Evolutionary conservation across 2,888 invertebrate species (phyloP).

Genomic region (Tenthredo mesomela): DNA sequence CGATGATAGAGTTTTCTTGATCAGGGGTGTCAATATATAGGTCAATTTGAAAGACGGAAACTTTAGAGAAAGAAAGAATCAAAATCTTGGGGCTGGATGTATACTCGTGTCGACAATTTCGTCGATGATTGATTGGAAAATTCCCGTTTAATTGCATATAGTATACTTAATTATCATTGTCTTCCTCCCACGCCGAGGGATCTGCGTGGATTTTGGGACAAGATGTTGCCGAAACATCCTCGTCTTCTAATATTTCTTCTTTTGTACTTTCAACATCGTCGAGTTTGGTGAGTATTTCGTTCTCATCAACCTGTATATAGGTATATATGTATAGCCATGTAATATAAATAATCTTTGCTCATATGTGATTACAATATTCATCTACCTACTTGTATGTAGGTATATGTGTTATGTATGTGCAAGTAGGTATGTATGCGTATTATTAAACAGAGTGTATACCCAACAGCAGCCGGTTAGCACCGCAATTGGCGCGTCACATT

Average conservation of each 20-base stretch:
- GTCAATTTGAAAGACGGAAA: background rate
- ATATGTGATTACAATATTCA: background rate
- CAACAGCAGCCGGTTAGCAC: no score
- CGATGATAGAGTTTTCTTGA: background rate
- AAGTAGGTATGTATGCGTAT: background rate
- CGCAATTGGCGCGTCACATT: background rate
- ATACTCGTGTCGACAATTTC: background rate
- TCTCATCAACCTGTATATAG: background rate
- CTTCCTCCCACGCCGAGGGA: conserved; percentile 13
- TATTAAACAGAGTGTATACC: background rate
- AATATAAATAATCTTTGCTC: background rate
- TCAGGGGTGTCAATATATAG: background rate
- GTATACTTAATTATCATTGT: conserved; percentile 27
- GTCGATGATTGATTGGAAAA: background rate
- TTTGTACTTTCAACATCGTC: conserved; percentile 38
- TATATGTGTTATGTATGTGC: background rate
- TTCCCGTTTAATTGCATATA: background rate
- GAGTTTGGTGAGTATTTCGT: conserved; percentile 31
- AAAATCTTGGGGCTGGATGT: background rate
- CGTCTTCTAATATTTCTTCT: conserved; percentile 40
- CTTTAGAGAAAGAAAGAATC: background rate
- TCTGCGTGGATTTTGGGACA: conserved; percentile 31
- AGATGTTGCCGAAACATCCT: conserved; percentile 33
- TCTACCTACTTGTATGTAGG: background rate
- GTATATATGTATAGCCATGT: background rate